Conservation (phyloP, 1,140 invertebrate genomes). For the Agrypnia vestita region DNA sequence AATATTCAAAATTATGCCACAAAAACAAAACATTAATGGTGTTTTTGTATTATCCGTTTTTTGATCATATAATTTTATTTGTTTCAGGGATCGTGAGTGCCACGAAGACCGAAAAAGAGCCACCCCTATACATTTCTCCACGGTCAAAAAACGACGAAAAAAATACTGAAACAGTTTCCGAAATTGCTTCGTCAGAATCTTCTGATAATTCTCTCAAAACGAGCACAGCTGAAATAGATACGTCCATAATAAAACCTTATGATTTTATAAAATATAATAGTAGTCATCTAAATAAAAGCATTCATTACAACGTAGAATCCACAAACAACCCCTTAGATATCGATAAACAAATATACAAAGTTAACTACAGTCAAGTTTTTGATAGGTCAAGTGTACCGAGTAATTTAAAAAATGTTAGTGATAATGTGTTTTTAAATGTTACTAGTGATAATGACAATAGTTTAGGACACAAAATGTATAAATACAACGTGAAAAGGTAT, state of each 20-base stretch:
- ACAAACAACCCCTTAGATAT: constrained; percentile 29
- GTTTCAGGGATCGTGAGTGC: constrained; percentile 45
- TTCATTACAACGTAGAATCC: constrained; percentile 16
- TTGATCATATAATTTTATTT: constrained; percentile 28
- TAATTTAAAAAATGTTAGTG: constrained; percentile 25
- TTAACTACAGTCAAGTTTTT: constrained; percentile 14
- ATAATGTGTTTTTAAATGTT: constrained; percentile 22
- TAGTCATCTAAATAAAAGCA: constrained; percentile 42
- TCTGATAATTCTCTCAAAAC: neutral
- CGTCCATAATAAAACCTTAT: constrained; percentile 58
- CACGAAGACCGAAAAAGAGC: constrained; percentile 18
- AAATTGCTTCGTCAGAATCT: neutral
- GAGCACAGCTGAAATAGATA: constrained; percentile 45
- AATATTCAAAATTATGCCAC: too few species aligned
- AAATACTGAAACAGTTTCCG: constrained; percentile 4
- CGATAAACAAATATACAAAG: constrained; percentile 27
- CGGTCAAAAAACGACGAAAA: constrained; percentile 52
- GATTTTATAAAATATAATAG: constrained; percentile 53
- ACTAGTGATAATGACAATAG: constrained; percentile 22
- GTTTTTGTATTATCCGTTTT: too few species aligned
- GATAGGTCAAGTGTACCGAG: constrained; percentile 14
- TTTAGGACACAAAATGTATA: constrained; percentile 1
- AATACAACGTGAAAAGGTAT: neutral
- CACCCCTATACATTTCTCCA: constrained; percentile 30
- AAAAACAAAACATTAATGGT: too few species aligned